Evolutionary conservation across 2,113 vertebrate species (phyloP).

Genomic region (Salvelinus alpinus): DNA sequence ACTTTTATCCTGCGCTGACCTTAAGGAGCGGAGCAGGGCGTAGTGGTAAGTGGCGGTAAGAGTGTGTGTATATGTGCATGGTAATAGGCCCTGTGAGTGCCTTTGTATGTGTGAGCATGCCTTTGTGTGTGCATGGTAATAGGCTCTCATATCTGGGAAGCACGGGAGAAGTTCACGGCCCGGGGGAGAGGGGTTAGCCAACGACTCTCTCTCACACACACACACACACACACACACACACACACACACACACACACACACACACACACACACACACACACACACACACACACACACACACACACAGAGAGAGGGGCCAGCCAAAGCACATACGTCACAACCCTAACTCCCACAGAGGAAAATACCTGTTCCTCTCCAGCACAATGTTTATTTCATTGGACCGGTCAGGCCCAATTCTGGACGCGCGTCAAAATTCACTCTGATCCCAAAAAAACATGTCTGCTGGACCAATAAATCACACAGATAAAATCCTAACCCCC

Average conservation of each 20-base stretch:
- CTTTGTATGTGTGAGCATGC: no score
- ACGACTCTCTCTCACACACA: neutral
- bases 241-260: no score
- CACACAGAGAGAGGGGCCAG: neutral
- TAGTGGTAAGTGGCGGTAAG: neutral
- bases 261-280: no score
- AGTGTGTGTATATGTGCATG: no score
- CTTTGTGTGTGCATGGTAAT: no score
- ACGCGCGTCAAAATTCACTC: neutral
- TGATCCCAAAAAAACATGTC: neutral
- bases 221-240: no score
- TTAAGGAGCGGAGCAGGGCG: neutral
- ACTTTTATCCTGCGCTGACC: neutral
- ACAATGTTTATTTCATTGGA: constrained; percentile 13
- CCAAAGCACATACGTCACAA: neutral
- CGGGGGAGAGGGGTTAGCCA: neutral
- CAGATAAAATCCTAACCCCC: neutral
- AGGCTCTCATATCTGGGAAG: constrained; percentile 7
- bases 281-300: no score
- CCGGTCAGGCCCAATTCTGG: neutral
- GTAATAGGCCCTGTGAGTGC: no score
- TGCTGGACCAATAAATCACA: neutral
- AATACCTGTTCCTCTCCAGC: constrained; percentile 11
- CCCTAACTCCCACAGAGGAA: constrained; percentile 13
- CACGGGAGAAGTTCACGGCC: neutral